phyloP scores from a whole-genome alignment of 2,888 invertebrate genomes.

The Aspidapion aeneum region DNA sequence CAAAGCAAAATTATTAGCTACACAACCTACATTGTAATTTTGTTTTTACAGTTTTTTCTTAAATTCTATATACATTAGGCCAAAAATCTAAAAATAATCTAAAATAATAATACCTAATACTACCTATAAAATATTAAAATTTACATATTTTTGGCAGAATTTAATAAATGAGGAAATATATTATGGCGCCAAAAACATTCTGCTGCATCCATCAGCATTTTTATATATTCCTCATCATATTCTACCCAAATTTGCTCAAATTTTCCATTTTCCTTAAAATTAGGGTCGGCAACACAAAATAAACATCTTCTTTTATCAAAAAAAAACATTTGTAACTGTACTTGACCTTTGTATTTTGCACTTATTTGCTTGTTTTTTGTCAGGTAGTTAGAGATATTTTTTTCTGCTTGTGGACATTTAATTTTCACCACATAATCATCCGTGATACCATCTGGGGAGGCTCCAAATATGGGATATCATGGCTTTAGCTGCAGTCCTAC shows the following conservation, averaged over 20 bases:
- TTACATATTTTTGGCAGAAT: conserved; percentile 7
- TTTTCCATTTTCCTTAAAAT: conserved; percentile 17
- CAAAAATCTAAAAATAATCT: no score
- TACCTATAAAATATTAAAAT: not conserved
- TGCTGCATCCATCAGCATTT: conserved; percentile 14
- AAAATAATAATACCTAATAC: not conserved
- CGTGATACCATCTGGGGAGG: conserved; percentile 23
- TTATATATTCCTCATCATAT: conserved; percentile 17
- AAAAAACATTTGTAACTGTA: not conserved
- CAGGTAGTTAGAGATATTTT: conserved; percentile 21
- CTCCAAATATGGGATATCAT: conserved; percentile 23
- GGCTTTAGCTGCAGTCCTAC: conserved; percentile 16
- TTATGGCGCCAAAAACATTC: conserved; percentile 15
- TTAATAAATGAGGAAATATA: conserved; percentile 15
- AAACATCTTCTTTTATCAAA: not conserved
- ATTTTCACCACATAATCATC: conserved; percentile 24
- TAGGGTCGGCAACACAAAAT: not conserved
- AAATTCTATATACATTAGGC: not conserved
- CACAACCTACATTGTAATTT: conserved; percentile 7
- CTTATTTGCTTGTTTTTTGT: conserved; percentile 11
- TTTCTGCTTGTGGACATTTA: conserved; percentile 20
- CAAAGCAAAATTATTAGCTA: no score
- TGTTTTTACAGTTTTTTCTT: conserved; percentile 6
- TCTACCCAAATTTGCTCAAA: conserved; percentile 12
- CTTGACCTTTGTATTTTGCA: conserved; percentile 12